Percentiles rank a stretch among this genome's conserved stretches.
Evolutionary conservation across 2,888 invertebrate genomes (phyloP).

Genomic region (Drosophila neotestacea): DNA sequence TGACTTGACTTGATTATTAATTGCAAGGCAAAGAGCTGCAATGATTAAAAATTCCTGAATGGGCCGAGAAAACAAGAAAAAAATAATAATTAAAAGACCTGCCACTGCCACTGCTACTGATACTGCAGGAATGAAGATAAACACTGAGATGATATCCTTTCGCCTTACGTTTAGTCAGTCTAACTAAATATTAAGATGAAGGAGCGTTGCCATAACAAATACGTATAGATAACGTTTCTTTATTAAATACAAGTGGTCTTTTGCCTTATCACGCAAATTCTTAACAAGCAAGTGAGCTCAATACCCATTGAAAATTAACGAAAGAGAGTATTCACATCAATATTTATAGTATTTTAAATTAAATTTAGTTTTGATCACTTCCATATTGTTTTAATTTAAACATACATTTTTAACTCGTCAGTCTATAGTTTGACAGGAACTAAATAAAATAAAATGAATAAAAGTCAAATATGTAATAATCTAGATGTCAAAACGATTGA

Average conservation of each 20-base stretch:
- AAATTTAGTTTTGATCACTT: too few species aligned
- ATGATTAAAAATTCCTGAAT: conserved; percentile 5
- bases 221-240: not conserved
- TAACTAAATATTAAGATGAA: not conserved
- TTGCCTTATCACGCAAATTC: not conserved
- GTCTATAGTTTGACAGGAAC: too few species aligned
- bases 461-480: too few species aligned
- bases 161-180: not conserved
- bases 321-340: not conserved
- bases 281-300: not conserved
- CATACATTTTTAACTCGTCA: too few species aligned
- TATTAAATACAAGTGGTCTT: not conserved
- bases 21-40: not conserved
- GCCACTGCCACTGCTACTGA: not conserved
- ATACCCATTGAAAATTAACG: not conserved
- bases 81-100: not conserved
- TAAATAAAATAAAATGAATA: too few species aligned
- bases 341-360: too few species aligned
- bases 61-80: not conserved
- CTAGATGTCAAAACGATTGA: too few species aligned
- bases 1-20: conserved; percentile 13
- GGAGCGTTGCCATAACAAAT: conserved; percentile 1
- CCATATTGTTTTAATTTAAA: too few species aligned
- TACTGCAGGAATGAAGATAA: not conserved
- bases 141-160: not conserved